Conservation (phyloP, 2,113 vertebrate genomes). For the Hemichromis elongatus region DNA sequence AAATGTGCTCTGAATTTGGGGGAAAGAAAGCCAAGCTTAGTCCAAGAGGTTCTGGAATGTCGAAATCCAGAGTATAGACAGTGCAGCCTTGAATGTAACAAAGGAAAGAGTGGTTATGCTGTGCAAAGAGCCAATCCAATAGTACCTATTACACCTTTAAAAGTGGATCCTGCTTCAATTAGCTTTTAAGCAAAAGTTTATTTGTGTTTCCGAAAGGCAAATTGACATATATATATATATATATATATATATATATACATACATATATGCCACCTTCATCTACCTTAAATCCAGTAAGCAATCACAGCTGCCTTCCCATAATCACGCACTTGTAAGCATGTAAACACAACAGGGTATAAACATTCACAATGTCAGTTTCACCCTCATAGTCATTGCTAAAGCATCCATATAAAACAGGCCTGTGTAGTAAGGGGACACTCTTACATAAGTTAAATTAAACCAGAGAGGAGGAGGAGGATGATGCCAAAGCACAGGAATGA, state of each 20-base stretch:
- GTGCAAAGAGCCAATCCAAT: background rate
- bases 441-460: constrained; percentile 50
- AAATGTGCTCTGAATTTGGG: background rate
- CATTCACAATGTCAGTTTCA: constrained; percentile 31
- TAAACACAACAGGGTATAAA: constrained; percentile 26
- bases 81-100: background rate
- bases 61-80: background rate
- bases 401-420: constrained; percentile 36
- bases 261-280: background rate
- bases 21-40: background rate
- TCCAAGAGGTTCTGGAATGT: background rate
- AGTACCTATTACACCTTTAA: background rate
- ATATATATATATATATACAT: background rate
- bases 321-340: constrained; percentile 42
- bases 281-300: constrained; percentile 9
- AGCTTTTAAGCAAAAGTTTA: background rate
- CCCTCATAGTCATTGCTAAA: constrained; percentile 7
- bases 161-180: background rate
- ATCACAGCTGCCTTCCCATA: constrained; percentile 16
- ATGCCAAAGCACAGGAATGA: constrained; percentile 50
- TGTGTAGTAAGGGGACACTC: background rate
- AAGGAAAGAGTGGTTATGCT: background rate
- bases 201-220: background rate
- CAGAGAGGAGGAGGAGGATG: background rate
- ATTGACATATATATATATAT: background rate